Conservation (phyloP, 35 echinoderm and acorn worm species). For the Amphiura filiformis region DNA sequence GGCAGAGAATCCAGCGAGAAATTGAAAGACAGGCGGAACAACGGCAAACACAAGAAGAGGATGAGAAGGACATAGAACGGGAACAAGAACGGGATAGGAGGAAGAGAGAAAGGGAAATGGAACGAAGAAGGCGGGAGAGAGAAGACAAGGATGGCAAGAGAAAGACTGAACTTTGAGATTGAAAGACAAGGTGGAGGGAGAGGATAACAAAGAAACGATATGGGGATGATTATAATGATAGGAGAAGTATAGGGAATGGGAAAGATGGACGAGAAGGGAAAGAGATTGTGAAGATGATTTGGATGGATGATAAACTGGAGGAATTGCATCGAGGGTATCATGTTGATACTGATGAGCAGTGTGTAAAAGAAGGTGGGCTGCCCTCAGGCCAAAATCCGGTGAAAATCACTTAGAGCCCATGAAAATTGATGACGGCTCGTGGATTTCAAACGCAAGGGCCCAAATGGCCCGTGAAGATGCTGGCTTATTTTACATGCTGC, state of each 20-base stretch:
- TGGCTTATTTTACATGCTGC: no score
- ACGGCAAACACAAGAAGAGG: background rate
- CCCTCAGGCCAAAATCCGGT: no score
- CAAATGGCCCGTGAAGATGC: no score
- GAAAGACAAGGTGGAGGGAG: background rate
- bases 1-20: background rate
- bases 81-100: background rate
- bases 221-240: background rate
- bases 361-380: no score
- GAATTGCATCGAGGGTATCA: background rate
- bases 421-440: no score
- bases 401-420: no score
- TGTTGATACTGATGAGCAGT: no score
- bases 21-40: background rate
- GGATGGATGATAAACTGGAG: background rate
- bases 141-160: background rate
- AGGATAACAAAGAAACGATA: background rate
- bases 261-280: background rate
- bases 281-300: slow-evolving; percentile 11
- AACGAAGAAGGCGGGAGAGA: background rate
- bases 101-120: background rate
- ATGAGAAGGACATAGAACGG: background rate
- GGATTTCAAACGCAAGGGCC: no score
- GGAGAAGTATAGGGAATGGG: background rate
- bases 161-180: background rate